Evolutionary conservation across 2,797 vertebrate genomes (phyloP).

Genomic region (Jordanella pulchra): DNA sequence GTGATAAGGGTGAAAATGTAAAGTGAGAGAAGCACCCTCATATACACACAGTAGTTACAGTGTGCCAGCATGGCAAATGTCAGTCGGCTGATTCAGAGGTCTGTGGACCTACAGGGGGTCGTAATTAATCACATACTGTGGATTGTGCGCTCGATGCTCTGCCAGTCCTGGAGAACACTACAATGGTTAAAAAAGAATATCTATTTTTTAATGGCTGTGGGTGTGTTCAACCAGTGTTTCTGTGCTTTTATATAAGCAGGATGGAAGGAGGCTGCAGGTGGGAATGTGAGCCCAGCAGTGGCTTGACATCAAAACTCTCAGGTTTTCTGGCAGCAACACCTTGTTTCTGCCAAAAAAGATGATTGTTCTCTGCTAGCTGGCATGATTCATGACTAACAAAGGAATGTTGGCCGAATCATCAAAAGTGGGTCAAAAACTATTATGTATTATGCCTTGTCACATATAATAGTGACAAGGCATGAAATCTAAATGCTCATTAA

Average conservation of each 20-base stretch:
- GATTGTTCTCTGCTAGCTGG: slow-evolving; percentile 14
- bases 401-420: background rate
- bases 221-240: slow-evolving; percentile 26
- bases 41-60: slow-evolving; percentile 10
- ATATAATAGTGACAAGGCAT: too few species aligned
- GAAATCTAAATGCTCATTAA: slow-evolving; percentile 35
- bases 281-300: slow-evolving; percentile 36
- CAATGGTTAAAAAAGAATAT: slow-evolving; percentile 12
- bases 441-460: too few species aligned
- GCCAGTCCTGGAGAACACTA: slow-evolving; percentile 13
- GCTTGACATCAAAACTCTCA: slow-evolving; percentile 32
- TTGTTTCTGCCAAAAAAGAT: slow-evolving; percentile 16
- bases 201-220: slow-evolving; percentile 9
- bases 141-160: slow-evolving; percentile 22
- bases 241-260: slow-evolving; percentile 23
- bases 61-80: slow-evolving; percentile 1
- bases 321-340: slow-evolving; percentile 28
- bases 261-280: slow-evolving; percentile 14
- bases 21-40: slow-evolving; percentile 3
- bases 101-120: background rate
- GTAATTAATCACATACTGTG: slow-evolving; percentile 34
- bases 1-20: slow-evolving; percentile 2
- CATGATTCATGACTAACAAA: slow-evolving; percentile 21
- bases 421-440: slow-evolving; percentile 16
- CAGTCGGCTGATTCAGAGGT: slow-evolving; percentile 5